These are phyloP conservation scores for Micrasema longulum DNA, from an alignment of 1,140 invertebrate species.

Conservation along the genomic window DNA sequence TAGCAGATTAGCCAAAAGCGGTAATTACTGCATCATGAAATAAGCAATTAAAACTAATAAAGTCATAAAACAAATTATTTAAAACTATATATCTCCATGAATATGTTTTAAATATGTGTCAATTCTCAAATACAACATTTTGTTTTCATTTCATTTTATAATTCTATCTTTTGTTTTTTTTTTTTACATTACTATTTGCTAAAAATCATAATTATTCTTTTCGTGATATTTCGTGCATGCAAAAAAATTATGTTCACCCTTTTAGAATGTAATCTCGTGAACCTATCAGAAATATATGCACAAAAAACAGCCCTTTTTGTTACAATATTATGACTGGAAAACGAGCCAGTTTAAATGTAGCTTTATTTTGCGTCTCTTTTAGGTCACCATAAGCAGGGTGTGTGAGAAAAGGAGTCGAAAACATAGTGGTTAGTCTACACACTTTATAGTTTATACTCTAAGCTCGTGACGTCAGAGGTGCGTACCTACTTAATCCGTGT, in stretches of 20 bases:
- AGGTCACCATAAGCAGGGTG: background rate
- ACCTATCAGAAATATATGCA: conserved; percentile 39
- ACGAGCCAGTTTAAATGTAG: conserved; percentile 6
- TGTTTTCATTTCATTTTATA: too few species aligned
- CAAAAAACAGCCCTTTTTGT: conserved; percentile 38
- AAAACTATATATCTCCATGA: too few species aligned
- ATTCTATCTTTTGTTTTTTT: too few species aligned
- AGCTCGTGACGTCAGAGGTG: conserved; percentile 32
- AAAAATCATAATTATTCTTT: too few species aligned
- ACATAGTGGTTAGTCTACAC: background rate
- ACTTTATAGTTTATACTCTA: conserved; percentile 3
- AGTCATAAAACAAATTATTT: too few species aligned
- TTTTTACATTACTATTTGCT: too few species aligned
- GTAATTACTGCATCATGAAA: too few species aligned
- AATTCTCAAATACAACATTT: too few species aligned
- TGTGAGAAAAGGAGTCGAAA: conserved; percentile 25
- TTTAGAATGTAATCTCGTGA: conserved; percentile 36
- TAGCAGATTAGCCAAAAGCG: too few species aligned
- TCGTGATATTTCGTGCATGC: conserved; percentile 18
- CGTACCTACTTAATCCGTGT: conserved; percentile 38
- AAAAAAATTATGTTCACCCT: conserved; percentile 46
- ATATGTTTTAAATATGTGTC: too few species aligned
- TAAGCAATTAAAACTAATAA: too few species aligned
- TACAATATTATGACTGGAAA: conserved; percentile 32
- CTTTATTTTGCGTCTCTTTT: conserved; percentile 32